Conservation (phyloP, 2,113 vertebrate species). For the Podocnemis expansa region DNA sequence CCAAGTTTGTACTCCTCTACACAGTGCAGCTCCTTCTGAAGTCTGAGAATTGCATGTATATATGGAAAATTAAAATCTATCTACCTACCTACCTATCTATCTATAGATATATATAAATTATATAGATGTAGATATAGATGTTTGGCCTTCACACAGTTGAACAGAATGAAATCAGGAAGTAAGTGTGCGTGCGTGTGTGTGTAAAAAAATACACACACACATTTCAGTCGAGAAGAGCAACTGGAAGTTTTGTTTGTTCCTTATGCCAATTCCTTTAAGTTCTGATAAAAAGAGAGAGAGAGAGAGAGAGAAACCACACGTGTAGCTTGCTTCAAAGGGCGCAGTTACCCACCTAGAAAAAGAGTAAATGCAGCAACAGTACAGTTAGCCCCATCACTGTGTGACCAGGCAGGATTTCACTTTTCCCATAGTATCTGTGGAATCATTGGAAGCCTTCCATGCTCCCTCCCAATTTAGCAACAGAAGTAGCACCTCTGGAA, state of each 20-base stretch:
- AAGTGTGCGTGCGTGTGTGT: background rate
- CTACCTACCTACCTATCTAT: too few species aligned
- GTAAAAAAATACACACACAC: too few species aligned
- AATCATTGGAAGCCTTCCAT: constrained; percentile 29
- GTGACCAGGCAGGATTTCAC: background rate
- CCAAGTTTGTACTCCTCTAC: background rate
- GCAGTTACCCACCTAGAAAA: background rate
- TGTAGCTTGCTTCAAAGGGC: background rate
- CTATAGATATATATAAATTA: too few species aligned
- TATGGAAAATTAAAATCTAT: background rate
- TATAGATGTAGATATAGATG: too few species aligned
- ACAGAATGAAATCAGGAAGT: background rate
- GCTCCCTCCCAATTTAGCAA: constrained; percentile 1
- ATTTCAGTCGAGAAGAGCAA: background rate
- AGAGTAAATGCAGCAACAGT: background rate
- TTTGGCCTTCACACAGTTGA: background rate
- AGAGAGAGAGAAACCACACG: background rate
- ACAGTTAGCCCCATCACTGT: background rate
- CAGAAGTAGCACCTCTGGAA: constrained; percentile 2
- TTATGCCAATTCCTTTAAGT: background rate
- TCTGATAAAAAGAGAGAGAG: background rate
- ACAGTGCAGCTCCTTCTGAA: background rate
- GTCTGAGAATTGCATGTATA: background rate
- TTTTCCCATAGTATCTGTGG: background rate
- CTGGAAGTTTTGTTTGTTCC: background rate